Percentiles rank a stretch among this genome's conserved stretches.
phyloP scores from a whole-genome alignment of 2,113 vertebrate species.

The Garra rufa region DNA sequence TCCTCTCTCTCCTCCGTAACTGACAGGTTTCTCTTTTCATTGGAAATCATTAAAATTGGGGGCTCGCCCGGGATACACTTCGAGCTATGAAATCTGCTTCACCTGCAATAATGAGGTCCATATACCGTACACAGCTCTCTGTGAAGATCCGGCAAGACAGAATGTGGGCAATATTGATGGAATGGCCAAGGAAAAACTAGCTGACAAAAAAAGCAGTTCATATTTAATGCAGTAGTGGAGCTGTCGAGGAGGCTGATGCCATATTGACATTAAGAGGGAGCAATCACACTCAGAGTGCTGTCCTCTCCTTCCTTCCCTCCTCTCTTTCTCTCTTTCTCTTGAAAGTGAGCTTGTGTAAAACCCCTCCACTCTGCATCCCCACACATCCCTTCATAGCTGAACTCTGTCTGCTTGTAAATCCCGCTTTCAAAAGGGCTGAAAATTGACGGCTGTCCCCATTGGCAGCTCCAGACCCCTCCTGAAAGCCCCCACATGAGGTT shows the following conservation, averaged over 20 bases:
- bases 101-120: conserved; percentile 66
- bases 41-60: conserved; percentile 33
- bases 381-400: conserved; percentile 36
- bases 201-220: conserved; percentile 43
- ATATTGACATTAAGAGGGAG: conserved; percentile 42
- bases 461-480: conserved; percentile 67
- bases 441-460: conserved; percentile 70
- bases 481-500: conserved; percentile 52
- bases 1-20: not conserved
- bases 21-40: conserved; percentile 25
- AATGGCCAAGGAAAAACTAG: conserved; percentile 47
- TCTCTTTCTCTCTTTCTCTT: conserved; percentile 17
- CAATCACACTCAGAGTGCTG: conserved; percentile 29
- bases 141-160: conserved; percentile 50
- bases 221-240: conserved; percentile 58
- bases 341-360: not conserved
- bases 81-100: conserved; percentile 59
- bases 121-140: conserved; percentile 49
- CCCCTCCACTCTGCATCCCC: conserved; percentile 33
- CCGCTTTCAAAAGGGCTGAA: conserved; percentile 70
- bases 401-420: conserved; percentile 58
- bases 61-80: conserved; percentile 19
- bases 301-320: conserved; percentile 9
- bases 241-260: conserved; percentile 27
- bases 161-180: conserved; percentile 58